Conservation (phyloP, 2,888 invertebrate species). For the Anticlea derivata region DNA sequence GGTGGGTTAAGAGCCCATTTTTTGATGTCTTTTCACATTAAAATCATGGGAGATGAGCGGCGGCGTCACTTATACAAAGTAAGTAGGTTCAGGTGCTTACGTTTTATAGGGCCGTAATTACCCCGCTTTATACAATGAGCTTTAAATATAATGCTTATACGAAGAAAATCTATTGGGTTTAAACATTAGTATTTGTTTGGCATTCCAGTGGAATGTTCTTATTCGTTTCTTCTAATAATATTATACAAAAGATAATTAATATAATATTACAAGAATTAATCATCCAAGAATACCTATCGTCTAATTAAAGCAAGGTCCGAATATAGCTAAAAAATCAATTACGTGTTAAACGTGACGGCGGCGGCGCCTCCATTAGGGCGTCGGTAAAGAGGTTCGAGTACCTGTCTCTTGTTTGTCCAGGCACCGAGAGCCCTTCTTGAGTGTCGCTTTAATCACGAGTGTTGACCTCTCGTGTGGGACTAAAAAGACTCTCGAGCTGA, state of each 20-base stretch:
- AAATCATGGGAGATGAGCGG: constrained; percentile 20
- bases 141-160: not conserved
- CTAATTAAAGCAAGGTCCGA: constrained; percentile 18
- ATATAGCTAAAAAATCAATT: constrained; percentile 30
- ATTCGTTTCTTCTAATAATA: too few species aligned
- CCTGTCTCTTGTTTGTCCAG: constrained; percentile 68
- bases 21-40: constrained; percentile 37
- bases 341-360: constrained; percentile 44
- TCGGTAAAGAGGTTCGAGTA: constrained; percentile 62
- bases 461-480: constrained; percentile 49
- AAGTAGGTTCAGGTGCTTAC: constrained; percentile 5
- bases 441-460: constrained; percentile 75
- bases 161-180: not conserved
- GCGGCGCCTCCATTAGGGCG: constrained; percentile 60
- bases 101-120: constrained; percentile 10
- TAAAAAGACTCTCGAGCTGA: constrained; percentile 42
- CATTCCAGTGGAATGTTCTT: too few species aligned
- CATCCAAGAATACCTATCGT: too few species aligned
- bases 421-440: constrained; percentile 59
- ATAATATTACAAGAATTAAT: too few species aligned
- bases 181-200: too few species aligned
- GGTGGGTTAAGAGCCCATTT: constrained; percentile 45
- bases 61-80: constrained; percentile 18
- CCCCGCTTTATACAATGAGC: not conserved
- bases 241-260: too few species aligned